These are phyloP conservation scores for Mycteria americana DNA, from an alignment of 2,797 vertebrate genomes.

Conservation along the genomic window DNA sequence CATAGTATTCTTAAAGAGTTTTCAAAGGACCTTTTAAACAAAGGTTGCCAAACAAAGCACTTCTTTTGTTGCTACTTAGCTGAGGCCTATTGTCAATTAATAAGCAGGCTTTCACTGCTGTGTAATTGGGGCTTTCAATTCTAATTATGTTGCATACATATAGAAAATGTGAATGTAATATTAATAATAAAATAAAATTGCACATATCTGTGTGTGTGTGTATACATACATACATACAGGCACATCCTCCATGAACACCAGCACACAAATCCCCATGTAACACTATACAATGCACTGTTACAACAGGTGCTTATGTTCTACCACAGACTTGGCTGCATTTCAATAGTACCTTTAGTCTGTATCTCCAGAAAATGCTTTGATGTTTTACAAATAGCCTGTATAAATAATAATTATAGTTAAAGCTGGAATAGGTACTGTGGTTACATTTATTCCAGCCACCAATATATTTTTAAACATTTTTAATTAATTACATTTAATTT, in stretches of 20 bases:
- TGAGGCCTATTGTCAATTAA: constrained; percentile 69
- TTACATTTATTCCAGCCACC: not conserved
- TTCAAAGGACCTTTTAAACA: constrained; percentile 69
- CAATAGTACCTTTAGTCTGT: not conserved
- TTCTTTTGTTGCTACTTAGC: constrained; percentile 71
- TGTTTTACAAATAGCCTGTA: not conserved
- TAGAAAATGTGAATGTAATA: not conserved
- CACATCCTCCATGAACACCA: not conserved
- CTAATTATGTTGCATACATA: constrained; percentile 37
- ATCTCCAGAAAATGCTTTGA: not conserved
- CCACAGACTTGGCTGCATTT: not conserved
- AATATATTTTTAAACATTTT: not conserved
- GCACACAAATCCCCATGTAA: not conserved
- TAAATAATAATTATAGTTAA: not conserved
- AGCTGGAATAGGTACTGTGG: not conserved
- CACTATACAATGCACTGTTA: not conserved
- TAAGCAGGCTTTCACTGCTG: constrained; percentile 66
- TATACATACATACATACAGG: too few species aligned
- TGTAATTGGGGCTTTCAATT: constrained; percentile 67
- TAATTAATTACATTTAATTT: not conserved
- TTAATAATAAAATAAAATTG: constrained; percentile 1
- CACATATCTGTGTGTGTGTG: not conserved
- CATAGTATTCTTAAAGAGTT: constrained; percentile 65
- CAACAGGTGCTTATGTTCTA: not conserved
- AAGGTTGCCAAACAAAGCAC: constrained; percentile 75